Percentiles rank a stretch among this genome's conserved stretches.
phyloP scores from a whole-genome alignment of 2,113 vertebrate species.

The Sebastes schlegelii region DNA sequence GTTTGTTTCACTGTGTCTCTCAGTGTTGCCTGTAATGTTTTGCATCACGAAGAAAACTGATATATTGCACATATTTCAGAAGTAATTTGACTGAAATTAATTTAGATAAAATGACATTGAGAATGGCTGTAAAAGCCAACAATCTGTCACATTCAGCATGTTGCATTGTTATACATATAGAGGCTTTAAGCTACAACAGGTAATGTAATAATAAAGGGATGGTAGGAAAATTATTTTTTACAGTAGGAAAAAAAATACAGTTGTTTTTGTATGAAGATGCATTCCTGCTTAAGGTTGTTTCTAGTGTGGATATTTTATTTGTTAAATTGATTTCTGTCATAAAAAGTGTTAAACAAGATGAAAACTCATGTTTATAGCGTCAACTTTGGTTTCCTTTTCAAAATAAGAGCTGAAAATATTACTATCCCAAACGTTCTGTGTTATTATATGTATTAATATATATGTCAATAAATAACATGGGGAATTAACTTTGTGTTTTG shows the following conservation, averaged over 20 bases:
- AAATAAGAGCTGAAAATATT: conserved; percentile 1
- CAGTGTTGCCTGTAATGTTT: neutral
- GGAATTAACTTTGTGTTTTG: conserved; percentile 11
- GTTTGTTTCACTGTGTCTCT: neutral
- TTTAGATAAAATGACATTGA: neutral
- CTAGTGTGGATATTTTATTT: neutral
- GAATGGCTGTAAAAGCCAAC: neutral
- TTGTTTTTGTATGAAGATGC: neutral
- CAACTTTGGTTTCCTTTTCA: conserved; percentile 12
- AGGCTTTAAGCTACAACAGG: neutral
- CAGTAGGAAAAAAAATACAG: neutral
- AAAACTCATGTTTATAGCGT: neutral
- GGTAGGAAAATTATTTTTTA: neutral
- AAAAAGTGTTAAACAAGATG: neutral
- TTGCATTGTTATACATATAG: too few relatives aligned
- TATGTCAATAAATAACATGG: conserved; percentile 41
- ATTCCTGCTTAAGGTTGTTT: neutral
- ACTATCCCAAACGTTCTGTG: neutral
- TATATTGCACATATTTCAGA: too few relatives aligned
- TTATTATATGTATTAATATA: neutral
- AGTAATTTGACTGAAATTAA: neutral
- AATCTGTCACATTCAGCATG: neutral
- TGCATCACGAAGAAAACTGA: neutral
- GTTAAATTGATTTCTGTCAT: neutral
- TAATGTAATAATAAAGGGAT: neutral